A percentile compares a stretch with the other conserved stretches of the same genome.
Conservation (phyloP, 2,113 vertebrate species). For the Pterocles orientalis region DNA sequence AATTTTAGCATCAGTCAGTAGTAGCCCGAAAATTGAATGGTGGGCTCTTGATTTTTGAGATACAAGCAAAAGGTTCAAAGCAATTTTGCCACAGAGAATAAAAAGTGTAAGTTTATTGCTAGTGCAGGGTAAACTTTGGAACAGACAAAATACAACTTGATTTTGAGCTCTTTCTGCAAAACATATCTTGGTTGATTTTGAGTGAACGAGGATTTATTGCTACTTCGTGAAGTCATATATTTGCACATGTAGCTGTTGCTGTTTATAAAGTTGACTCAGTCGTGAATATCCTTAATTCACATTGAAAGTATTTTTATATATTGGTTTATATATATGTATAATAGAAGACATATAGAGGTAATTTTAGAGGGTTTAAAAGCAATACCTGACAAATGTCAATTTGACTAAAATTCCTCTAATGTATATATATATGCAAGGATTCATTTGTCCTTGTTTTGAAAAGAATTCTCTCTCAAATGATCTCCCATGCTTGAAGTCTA, state of each 20-base stretch:
- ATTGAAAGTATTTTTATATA: background rate
- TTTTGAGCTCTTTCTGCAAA: background rate
- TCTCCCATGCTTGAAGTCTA: background rate
- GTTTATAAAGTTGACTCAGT: background rate
- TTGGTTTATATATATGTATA: no score
- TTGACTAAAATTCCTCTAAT: background rate
- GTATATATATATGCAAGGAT: background rate
- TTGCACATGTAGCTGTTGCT: background rate
- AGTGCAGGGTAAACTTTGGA: background rate
- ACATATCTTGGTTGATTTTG: background rate
- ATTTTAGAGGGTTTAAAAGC: background rate
- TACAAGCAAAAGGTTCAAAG: background rate
- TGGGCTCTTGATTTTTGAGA: background rate
- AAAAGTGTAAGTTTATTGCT: background rate
- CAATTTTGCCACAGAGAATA: background rate
- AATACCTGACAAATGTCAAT: background rate
- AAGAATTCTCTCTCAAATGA: background rate
- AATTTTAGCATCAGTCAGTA: background rate
- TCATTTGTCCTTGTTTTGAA: background rate
- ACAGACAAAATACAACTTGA: background rate
- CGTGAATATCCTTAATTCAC: background rate
- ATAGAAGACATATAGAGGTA: background rate
- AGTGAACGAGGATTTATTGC: background rate
- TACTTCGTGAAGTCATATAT: background rate
- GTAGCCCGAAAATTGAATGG: background rate